A percentile compares a stretch with the other conserved stretches of the same genome.
Evolutionary conservation across 2,113 vertebrate species (phyloP).

Genomic region (Ardeotis arabs): DNA sequence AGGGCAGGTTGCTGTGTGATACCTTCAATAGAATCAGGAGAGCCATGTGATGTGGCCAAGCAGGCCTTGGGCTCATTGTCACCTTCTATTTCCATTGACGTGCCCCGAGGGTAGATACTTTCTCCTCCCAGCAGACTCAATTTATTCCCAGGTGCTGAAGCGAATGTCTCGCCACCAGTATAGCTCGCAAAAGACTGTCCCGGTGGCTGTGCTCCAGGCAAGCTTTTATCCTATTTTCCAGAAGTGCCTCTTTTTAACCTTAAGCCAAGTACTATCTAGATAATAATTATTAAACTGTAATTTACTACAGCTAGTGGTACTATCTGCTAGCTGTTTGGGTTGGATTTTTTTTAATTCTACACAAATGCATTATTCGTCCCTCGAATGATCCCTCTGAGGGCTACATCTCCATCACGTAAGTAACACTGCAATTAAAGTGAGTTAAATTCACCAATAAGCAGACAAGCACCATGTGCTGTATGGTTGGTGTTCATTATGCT

Average conservation of each 20-base stretch:
- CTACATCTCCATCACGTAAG: conserved; percentile 62
- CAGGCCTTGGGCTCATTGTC: conserved; percentile 75
- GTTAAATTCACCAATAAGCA: conserved; percentile 72
- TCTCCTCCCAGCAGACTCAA: conserved; percentile 58
- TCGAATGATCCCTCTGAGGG: conserved; percentile 66
- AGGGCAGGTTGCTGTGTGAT: conserved; percentile 48
- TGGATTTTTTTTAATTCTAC: conserved; percentile 1
- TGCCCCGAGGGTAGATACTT: conserved; percentile 77
- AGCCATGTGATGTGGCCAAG: conserved; percentile 68
- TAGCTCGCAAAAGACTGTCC: conserved; percentile 67
- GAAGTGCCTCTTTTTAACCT: conserved; percentile 55
- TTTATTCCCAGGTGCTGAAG: conserved; percentile 86
- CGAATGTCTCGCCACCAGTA: conserved; percentile 71
- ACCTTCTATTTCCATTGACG: conserved; percentile 77
- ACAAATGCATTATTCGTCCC: conserved; percentile 46
- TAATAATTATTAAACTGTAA: conserved; percentile 71
- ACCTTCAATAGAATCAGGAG: conserved; percentile 67
- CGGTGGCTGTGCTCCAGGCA: conserved; percentile 41
- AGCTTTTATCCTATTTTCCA: conserved; percentile 49
- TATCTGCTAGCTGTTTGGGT: background rate
- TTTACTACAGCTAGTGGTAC: conserved; percentile 56
- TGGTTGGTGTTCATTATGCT: conserved; percentile 56
- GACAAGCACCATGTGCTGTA: conserved; percentile 76
- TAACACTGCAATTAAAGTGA: conserved; percentile 74
- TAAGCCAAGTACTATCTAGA: conserved; percentile 41